A percentile compares a stretch with the other conserved stretches of the same genome.
Conservation (phyloP, 2,888 invertebrate genomes). For the Caenorhabditis japonica region DNA sequence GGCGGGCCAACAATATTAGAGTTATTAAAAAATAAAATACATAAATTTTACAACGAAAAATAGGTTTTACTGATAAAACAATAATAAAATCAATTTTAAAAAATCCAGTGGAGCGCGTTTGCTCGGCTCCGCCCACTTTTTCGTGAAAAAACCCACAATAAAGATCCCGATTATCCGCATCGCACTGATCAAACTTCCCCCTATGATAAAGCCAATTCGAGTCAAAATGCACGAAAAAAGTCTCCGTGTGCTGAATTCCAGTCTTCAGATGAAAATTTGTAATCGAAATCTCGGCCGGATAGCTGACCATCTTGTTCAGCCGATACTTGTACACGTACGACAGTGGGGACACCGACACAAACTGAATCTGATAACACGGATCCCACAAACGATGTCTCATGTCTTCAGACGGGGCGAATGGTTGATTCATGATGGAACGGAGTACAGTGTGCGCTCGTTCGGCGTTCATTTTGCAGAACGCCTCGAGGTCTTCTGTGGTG, state of each 20-base stretch:
- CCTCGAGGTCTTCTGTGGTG: no score
- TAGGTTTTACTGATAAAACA: no score
- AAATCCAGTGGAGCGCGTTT: no score
- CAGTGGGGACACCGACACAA: conserved; percentile 23
- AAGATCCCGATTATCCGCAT: background rate
- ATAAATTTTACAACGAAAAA: no score
- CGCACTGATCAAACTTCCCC: no score
- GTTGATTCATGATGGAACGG: background rate
- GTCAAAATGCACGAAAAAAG: conserved; percentile 5
- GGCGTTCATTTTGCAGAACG: no score
- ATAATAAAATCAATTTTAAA: no score
- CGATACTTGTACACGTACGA: background rate
- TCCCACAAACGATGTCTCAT: no score
- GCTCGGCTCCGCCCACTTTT: background rate
- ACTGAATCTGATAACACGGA: background rate
- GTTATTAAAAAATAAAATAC: no score
- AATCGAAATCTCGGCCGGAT: conserved; percentile 27
- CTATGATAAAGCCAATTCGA: background rate
- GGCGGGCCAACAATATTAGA: no score
- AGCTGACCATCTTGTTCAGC: background rate
- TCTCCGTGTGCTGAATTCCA: conserved; percentile 2
- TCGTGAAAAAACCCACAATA: background rate
- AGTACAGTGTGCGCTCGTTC: background rate
- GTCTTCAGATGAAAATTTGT: conserved; percentile 16
- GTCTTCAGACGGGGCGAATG: background rate